Percentiles rank a stretch among this genome's conserved stretches.
These are phyloP conservation scores for Trichogramma evanescens DNA, from an alignment of 2,888 invertebrate species.

Conservation along the genomic window DNA sequence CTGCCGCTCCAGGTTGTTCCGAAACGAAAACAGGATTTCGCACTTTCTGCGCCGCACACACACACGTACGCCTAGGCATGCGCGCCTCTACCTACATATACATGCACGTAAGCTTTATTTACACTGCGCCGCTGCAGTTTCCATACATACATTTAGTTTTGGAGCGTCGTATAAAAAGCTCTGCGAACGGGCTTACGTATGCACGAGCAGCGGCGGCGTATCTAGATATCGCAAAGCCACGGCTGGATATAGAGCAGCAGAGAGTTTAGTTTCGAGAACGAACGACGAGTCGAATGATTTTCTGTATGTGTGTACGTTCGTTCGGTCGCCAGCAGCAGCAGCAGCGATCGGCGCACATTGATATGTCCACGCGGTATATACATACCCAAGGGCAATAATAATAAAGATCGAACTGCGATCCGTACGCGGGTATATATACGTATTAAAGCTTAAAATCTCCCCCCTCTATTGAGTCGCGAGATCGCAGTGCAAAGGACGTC, in stretches of 20 bases:
- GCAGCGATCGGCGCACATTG: too few relatives aligned
- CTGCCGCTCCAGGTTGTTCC: conserved; percentile 3
- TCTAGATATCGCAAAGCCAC: too few relatives aligned
- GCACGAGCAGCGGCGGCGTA: too few relatives aligned
- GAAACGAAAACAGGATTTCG: conserved; percentile 20
- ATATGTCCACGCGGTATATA: too few relatives aligned
- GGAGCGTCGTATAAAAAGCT: too few relatives aligned
- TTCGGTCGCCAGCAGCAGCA: neutral
- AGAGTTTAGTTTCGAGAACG: neutral
- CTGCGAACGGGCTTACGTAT: too few relatives aligned
- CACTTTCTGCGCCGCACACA: conserved; percentile 5
- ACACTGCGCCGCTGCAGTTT: too few relatives aligned
- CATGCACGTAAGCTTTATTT: neutral
- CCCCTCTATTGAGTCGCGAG: too few relatives aligned
- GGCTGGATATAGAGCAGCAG: neutral
- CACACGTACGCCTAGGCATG: neutral
- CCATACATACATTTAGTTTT: too few relatives aligned
- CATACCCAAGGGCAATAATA: conserved; percentile 8
- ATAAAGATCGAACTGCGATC: conserved; percentile 15
- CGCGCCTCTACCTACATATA: neutral
- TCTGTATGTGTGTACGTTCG: conserved; percentile 17
- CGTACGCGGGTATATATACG: neutral
- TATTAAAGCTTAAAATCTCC: neutral
- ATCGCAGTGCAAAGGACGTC: too few relatives aligned
- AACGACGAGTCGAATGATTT: conserved; percentile 2